Evolutionary conservation across 2,113 vertebrate genomes (phyloP), one percentile per base, ranked within the genome.

Genomic region (Clupea harengus): DNA sequence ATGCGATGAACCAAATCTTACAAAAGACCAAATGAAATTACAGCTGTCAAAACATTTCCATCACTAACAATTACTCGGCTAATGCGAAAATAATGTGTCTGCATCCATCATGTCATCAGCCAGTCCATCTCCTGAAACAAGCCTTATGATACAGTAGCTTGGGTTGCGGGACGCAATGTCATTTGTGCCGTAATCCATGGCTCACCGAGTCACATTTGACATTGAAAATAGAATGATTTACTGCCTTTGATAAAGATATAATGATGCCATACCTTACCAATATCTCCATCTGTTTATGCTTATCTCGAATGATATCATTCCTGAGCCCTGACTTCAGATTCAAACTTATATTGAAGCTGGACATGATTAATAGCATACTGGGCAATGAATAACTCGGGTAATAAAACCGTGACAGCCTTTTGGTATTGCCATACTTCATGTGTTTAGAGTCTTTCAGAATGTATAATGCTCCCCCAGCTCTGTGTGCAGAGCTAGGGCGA

Each of bases 211-310:
- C 50, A 82, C 50, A 86, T 50, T 82, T 89, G 89, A 87, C 90
- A 91, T 47, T 83, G 87, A 83, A 86, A 92, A 90, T 83, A 88
- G 85, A 92, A 92, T 92, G 92, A 93, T 89, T 90, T 93, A 93
- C 91, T 89, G 91, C 89, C 84, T 90, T 89, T 91, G 92, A 91
- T 94, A 92, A 92, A 91, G 92, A 85, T 92, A 93, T 93, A 93
- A 93, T 91, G 86, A 88, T 32, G 84, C 82, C 54, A 57, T 90
- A 89, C 81, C 92, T 87, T 87, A 89, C 88, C 89, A 90, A 90
- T 94, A 90, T 91, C 90, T 92, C 86, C 32, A 32, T 80, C 84
- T 9, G 81, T 64, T 83, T 83, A 85, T 78, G 90, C 87, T 87
- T 85, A 88, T 92, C 87, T 93, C 81, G 90, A 92, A 92, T 88